phyloP scores from a whole-genome alignment of 1,140 invertebrate genomes.

The Onthophagus taurus region DNA sequence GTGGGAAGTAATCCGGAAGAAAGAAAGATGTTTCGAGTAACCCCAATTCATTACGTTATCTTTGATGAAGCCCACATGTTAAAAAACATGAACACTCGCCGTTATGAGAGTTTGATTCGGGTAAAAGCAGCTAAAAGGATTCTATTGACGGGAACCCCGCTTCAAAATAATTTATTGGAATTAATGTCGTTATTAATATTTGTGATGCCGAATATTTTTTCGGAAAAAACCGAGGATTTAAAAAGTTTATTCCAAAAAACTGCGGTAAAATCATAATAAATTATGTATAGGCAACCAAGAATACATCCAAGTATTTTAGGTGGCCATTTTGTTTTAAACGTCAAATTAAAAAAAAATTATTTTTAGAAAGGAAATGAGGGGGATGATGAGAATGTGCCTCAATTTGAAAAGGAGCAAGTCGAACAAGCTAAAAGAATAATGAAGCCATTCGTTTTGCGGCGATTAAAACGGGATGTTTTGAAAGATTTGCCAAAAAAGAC shows the following conservation, averaged over 20 bases:
- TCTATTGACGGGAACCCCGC: constrained; percentile 81
- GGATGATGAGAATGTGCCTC: constrained; percentile 49
- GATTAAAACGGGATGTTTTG: constrained; percentile 81
- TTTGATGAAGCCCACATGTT: constrained; percentile 98
- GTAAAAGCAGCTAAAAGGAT: constrained; percentile 77
- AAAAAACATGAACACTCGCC: constrained; percentile 89
- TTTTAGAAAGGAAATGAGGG: constrained; percentile 26
- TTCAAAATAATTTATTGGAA: constrained; percentile 94
- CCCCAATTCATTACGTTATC: constrained; percentile 83
- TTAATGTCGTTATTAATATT: constrained; percentile 92
- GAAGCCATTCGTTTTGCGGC: constrained; percentile 88
- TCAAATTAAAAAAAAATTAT: too few species aligned
- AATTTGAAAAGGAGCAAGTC: constrained; percentile 81
- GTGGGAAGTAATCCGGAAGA: constrained; percentile 79
- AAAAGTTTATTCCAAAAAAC: constrained; percentile 77
- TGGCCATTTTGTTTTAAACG: too few species aligned
- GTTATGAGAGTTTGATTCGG: constrained; percentile 81
- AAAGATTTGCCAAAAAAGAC: constrained; percentile 71
- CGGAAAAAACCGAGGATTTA: constrained; percentile 76
- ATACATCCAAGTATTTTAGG: too few species aligned
- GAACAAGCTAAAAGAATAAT: constrained; percentile 90
- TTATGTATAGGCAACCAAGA: too few species aligned
- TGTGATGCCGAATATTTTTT: constrained; percentile 92
- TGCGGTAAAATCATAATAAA: constrained; percentile 44
- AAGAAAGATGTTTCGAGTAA: constrained; percentile 79